Percentiles rank a stretch among this genome's conserved stretches.
These are phyloP conservation scores for Paraescarpia echinospica DNA, from an alignment of 1,140 invertebrate species.

Conservation along the genomic window DNA sequence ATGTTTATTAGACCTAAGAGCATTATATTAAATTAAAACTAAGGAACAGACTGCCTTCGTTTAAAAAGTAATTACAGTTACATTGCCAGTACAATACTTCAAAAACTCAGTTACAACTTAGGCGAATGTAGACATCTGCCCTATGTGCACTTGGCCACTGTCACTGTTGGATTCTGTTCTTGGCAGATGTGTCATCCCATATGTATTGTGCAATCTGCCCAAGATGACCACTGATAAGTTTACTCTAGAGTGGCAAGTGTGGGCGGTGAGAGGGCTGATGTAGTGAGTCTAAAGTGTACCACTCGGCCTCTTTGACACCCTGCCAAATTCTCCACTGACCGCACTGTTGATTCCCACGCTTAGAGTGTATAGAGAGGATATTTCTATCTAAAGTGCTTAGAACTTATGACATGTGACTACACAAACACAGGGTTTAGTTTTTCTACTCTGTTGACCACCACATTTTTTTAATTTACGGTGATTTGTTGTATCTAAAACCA, in stretches of 20 bases:
- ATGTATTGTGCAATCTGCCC: background rate
- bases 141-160: background rate
- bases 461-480: too few species aligned
- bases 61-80: too few species aligned
- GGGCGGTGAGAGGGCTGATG: background rate
- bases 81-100: too few species aligned
- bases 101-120: too few species aligned
- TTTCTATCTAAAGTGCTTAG: too few species aligned
- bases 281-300: background rate
- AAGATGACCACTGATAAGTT: background rate
- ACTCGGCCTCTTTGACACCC: background rate
- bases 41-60: too few species aligned
- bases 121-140: too few species aligned
- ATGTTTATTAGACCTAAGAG: too few species aligned
- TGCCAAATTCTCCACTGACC: background rate
- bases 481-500: too few species aligned
- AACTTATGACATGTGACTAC: background rate
- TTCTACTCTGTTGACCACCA: background rate
- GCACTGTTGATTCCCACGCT: background rate
- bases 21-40: too few species aligned
- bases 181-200: background rate
- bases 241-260: background rate
- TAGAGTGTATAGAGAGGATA: background rate
- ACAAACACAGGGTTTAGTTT: background rate
- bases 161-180: background rate